Conservation (phyloP, 2,888 invertebrate species). For the Diabrotica balteata region DNA sequence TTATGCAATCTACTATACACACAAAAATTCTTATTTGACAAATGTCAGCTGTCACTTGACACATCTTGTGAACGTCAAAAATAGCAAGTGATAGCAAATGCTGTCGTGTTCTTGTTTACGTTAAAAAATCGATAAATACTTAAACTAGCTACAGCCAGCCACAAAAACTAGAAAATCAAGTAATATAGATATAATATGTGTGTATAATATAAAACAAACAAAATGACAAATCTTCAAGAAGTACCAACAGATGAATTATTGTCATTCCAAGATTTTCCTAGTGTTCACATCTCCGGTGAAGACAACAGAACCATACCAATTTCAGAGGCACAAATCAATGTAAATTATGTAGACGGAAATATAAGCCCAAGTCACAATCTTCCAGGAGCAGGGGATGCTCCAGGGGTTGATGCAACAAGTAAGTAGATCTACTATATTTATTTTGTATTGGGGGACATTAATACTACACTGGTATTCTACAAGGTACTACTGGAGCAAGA, state of each 20-base stretch:
- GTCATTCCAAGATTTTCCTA: conserved; percentile 77
- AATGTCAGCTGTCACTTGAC: conserved; percentile 1
- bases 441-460: too few species aligned
- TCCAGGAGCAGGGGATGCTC: conserved; percentile 29
- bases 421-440: background rate
- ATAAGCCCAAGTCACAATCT: conserved; percentile 20
- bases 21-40: background rate
- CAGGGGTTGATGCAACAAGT: conserved; percentile 20
- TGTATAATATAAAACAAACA: conserved; percentile 1
- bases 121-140: background rate
- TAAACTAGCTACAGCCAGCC: background rate
- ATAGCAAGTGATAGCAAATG: too few species aligned
- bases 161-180: background rate
- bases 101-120: conserved; percentile 15
- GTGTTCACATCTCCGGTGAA: conserved; percentile 58
- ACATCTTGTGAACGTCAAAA: background rate
- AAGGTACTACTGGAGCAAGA: too few species aligned
- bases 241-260: conserved; percentile 69
- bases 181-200: background rate
- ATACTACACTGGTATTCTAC: too few species aligned
- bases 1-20: too few species aligned
- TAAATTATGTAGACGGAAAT: conserved; percentile 32
- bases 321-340: conserved; percentile 38
- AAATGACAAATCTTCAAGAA: conserved; percentile 57
- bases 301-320: conserved; percentile 43